Evolutionary conservation across 2,113 vertebrate genomes (phyloP).

Genomic region (Chaetura pelagica): DNA sequence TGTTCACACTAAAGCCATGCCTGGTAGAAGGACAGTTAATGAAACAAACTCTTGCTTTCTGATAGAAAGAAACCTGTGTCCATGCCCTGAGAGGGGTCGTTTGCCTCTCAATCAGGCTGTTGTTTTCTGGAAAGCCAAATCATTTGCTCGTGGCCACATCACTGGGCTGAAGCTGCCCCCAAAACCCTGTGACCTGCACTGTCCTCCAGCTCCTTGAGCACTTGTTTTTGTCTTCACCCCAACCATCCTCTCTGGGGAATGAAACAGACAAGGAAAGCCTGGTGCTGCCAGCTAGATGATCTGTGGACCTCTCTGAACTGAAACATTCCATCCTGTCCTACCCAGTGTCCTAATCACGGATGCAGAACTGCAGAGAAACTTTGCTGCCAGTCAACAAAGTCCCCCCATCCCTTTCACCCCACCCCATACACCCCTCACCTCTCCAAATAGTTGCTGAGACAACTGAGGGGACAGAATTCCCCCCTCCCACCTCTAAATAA

Average conservation of each 20-base stretch:
- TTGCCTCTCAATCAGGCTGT: background rate
- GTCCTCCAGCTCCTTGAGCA: background rate
- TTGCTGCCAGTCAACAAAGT: rapidly evolving
- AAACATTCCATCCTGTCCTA: background rate
- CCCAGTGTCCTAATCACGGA: rapidly evolving
- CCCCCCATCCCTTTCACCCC: background rate
- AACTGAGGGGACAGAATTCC: slow-evolving; percentile 27
- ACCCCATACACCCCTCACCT: rapidly evolving
- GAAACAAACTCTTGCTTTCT: background rate
- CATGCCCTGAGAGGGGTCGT: background rate
- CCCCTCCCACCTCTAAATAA: background rate
- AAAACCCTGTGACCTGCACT: rapidly evolving
- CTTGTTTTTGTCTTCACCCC: background rate
- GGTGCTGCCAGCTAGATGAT: rapidly evolving
- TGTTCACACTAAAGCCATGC: background rate
- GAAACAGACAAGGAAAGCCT: background rate
- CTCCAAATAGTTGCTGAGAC: slow-evolving; percentile 24
- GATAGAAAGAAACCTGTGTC: background rate
- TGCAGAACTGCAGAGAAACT: background rate
- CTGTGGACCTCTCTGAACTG: background rate
- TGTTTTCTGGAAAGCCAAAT: background rate
- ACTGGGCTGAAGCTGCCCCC: background rate
- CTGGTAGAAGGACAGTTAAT: background rate
- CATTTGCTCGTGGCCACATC: background rate
- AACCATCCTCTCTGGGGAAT: rapidly evolving